Evolutionary conservation across 2,888 invertebrate species (phyloP).

Genomic region (Nebria brevicollis): DNA sequence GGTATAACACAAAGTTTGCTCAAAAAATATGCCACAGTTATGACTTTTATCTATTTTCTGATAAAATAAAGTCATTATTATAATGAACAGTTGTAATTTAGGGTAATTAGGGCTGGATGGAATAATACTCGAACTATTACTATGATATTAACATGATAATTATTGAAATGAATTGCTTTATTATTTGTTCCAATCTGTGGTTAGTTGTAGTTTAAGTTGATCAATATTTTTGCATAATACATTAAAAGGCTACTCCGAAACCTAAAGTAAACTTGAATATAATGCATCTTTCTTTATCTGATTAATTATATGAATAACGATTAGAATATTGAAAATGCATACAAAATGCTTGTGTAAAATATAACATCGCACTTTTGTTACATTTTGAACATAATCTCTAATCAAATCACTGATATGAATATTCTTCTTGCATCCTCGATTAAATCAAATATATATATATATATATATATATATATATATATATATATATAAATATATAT

Average conservation of each 20-base stretch:
- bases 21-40: slow-evolving; percentile 21
- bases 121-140: slow-evolving; percentile 23
- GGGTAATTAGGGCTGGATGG: slow-evolving; percentile 26
- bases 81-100: slow-evolving; percentile 40
- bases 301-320: too few relatives aligned
- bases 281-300: too few relatives aligned
- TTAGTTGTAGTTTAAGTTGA: neutral
- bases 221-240: neutral
- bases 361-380: too few relatives aligned
- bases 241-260: neutral
- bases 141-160: slow-evolving; percentile 1
- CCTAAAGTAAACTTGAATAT: too few relatives aligned
- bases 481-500: too few relatives aligned
- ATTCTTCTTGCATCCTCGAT: too few relatives aligned
- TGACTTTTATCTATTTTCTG: slow-evolving; percentile 18
- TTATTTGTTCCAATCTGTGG: neutral
- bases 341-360: too few relatives aligned
- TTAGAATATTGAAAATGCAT: too few relatives aligned
- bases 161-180: neutral
- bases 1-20: slow-evolving; percentile 30
- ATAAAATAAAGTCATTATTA: slow-evolving; percentile 10
- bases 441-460: too few relatives aligned
- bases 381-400: too few relatives aligned
- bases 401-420: too few relatives aligned
- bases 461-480: too few relatives aligned